Evolutionary conservation across 2,888 invertebrate species (phyloP), one percentile per base, ranked within the genome.

Genomic region (Dynastes grantii): DNA sequence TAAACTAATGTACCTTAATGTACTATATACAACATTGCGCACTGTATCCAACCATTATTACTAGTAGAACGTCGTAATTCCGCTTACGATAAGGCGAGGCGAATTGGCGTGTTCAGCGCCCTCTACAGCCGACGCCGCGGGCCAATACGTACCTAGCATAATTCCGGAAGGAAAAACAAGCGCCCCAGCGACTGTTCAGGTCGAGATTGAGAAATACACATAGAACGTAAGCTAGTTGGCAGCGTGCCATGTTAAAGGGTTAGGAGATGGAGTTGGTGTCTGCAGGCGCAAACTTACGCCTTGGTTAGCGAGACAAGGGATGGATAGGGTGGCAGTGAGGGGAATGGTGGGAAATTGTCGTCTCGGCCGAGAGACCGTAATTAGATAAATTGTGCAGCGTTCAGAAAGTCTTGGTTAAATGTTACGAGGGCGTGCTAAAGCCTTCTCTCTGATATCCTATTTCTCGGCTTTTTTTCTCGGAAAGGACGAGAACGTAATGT

Each of bases 371-470:
- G 64, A 64, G 64, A 64, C 32, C 64, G 64, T 64, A 64, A 64
- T 64, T 32, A 64, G 64, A 64, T 64, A 64, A 64, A 64, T 37
- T 64, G 64, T 37, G 64, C 64, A 64, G 29, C 37, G 32, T 29
- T 64, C 32, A n/a, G 32, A 64, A 64, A 11, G 13, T 29, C 64
- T 5, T 3, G n/a, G 64, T 64, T 64, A 64, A 64, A 64, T 37
- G 37, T 64, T 64, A 64, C 64, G n/a, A 64, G 64, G 64, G 13
- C 64, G 29, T 29, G 13, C 53, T 16, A 6, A 16, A 53, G 16
- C n/a, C 53, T 53, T 4, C 16, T n/a, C 53, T 13, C 16, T n/a
- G n/a, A 4, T 53, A 6, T 53, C 13, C 9, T n/a, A 2, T 11
- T 51, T 9, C 51, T n/a, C 11, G 5, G 53, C 4, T 9, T n/a